These are phyloP conservation scores for Eclectus roratus DNA, from an alignment of 2,113 vertebrate species.

Conservation along the genomic window DNA sequence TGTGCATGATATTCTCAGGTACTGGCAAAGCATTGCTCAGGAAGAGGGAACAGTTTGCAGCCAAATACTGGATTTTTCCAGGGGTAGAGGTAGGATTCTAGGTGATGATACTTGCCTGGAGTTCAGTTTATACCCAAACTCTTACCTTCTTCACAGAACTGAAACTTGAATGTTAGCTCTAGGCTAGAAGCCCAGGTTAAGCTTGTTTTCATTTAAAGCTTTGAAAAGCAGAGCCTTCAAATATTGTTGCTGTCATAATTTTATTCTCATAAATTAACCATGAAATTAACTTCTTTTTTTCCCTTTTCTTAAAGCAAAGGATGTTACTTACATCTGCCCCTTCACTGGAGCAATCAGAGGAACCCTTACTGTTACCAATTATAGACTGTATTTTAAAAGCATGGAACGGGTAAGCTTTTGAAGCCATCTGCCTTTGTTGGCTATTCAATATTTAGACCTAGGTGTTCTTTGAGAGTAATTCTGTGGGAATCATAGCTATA, in stretches of 20 bases:
- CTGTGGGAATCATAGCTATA: background rate
- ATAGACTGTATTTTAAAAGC: conserved; percentile 94
- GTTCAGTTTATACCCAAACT: background rate
- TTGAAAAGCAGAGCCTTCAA: background rate
- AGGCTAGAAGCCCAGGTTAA: background rate
- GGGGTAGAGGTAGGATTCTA: background rate
- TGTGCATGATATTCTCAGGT: background rate
- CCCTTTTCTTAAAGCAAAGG: conserved; percentile 81
- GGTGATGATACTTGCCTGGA: background rate
- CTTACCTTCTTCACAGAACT: background rate
- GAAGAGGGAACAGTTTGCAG: background rate
- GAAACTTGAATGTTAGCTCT: background rate
- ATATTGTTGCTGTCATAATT: background rate
- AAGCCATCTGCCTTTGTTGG: conserved; percentile 1
- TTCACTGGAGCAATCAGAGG: conserved; percentile 91
- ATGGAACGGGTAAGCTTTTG: conserved; percentile 87
- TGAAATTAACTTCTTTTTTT: background rate
- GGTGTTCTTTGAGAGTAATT: background rate
- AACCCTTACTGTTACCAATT: conserved; percentile 92
- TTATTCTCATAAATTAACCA: background rate
- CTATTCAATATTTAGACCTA: background rate
- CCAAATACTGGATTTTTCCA: background rate
- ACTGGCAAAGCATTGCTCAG: background rate
- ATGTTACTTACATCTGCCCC: conserved; percentile 96
- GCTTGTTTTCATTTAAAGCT: background rate